These are phyloP conservation scores for Chymomyza fuscimana DNA, from an alignment of 2,888 invertebrate species.

Conservation along the genomic window DNA sequence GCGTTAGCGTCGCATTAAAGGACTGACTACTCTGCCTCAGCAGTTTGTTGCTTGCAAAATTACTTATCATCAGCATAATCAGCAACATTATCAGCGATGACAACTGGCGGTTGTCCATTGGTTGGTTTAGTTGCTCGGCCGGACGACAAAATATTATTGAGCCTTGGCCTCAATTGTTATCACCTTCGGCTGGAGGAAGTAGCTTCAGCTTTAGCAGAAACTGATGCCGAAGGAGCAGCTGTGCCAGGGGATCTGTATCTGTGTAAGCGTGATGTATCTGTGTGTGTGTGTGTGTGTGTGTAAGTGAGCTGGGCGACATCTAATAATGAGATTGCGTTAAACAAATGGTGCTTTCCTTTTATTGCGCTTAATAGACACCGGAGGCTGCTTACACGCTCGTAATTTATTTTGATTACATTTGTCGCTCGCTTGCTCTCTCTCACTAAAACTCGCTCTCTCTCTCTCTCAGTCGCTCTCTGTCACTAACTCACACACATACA, in stretches of 20 bases:
- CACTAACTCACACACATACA: not conserved
- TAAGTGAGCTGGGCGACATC: constrained; percentile 43
- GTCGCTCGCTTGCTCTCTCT: constrained; percentile 33
- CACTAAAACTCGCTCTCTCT: not conserved
- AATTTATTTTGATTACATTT: constrained; percentile 75
- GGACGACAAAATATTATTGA: constrained; percentile 14
- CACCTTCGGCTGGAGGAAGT: constrained; percentile 17
- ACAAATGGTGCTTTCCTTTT: constrained; percentile 72
- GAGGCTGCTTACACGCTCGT: constrained; percentile 75
- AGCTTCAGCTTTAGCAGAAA: not conserved
- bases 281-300: not conserved
- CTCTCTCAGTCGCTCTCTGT: constrained; percentile 9
- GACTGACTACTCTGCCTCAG: constrained; percentile 33
- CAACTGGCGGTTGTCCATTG: not conserved
- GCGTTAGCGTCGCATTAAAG: constrained; percentile 62
- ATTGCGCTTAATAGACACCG: constrained; percentile 74
- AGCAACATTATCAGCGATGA: constrained; percentile 61
- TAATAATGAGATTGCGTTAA: constrained; percentile 74
- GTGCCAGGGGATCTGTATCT: constrained; percentile 31
- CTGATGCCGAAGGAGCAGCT: constrained; percentile 43
- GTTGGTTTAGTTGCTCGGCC: not conserved
- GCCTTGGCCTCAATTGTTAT: constrained; percentile 43
- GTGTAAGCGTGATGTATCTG: too few species aligned
- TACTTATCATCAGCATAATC: constrained; percentile 74
- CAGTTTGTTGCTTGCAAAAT: constrained; percentile 64